Evolutionary conservation across 2,888 invertebrate species (phyloP).

Genomic region (Liopterus haemorrhoidalis): DNA sequence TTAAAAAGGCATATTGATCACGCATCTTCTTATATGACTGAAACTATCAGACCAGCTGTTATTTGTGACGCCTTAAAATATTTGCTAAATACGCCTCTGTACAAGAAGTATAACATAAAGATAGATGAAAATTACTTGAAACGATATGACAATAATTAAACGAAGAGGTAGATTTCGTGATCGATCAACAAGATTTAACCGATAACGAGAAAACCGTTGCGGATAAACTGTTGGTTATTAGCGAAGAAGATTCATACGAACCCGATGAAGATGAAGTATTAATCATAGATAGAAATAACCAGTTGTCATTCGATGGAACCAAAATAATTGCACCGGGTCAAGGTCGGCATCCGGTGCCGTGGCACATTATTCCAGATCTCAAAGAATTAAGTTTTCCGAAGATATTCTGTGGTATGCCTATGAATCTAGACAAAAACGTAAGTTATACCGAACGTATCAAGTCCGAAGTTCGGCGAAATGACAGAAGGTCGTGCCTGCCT

Average conservation of each 20-base stretch:
- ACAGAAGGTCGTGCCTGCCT: conserved; percentile 16
- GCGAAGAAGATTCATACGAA: conserved; percentile 24
- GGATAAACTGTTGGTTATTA: too few relatives aligned
- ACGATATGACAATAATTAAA: conserved; percentile 19
- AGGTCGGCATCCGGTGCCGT: conserved; percentile 29
- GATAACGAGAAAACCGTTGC: too few relatives aligned
- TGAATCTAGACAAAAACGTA: conserved; percentile 5
- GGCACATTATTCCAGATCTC: conserved; percentile 28
- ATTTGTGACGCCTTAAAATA: conserved; percentile 31
- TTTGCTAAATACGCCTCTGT: conserved; percentile 28
- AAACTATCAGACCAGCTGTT: conserved; percentile 33
- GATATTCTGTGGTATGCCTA: conserved; percentile 27
- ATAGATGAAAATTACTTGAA: conserved; percentile 25
- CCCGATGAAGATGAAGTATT: not conserved
- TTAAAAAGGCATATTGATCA: conserved; percentile 34
- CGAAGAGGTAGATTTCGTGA: too few relatives aligned
- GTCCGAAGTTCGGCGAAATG: conserved; percentile 14
- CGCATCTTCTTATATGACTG: conserved; percentile 34
- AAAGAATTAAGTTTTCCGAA: conserved; percentile 33
- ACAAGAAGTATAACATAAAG: conserved; percentile 26
- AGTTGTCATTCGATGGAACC: not conserved
- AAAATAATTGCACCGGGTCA: conserved; percentile 33
- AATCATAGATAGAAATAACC: not conserved
- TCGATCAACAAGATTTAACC: too few relatives aligned
- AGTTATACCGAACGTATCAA: conserved; percentile 14